A percentile compares a stretch with the other conserved stretches of the same genome.
These are phyloP conservation scores for Apus apus DNA, from an alignment of 2,113 vertebrate species.

Conservation along the genomic window DNA sequence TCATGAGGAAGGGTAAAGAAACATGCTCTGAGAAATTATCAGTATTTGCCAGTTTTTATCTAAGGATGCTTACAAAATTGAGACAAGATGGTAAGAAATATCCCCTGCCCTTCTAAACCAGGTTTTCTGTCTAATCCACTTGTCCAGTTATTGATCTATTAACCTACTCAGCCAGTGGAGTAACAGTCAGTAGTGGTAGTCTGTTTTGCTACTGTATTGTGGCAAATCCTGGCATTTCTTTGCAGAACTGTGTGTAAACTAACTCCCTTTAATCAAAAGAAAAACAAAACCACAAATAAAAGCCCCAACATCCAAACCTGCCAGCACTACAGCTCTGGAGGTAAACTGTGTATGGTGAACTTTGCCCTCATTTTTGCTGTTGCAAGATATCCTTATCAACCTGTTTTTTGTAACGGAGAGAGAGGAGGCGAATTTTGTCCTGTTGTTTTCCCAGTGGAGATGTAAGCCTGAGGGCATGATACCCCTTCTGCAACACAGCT, in stretches of 20 bases:
- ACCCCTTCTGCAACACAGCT: neutral
- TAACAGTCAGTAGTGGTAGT: neutral
- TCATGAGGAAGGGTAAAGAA: neutral
- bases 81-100: neutral
- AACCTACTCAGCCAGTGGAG: neutral
- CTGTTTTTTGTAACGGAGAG: neutral
- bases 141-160: neutral
- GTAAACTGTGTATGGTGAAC: neutral
- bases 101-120: neutral
- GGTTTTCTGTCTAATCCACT: neutral
- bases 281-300: neutral
- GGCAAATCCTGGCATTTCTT: neutral
- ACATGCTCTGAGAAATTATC: neutral
- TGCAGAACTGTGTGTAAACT: neutral
- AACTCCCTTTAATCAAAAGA: no score
- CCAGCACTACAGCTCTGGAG: neutral
- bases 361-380: neutral
- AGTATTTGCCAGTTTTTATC: neutral
- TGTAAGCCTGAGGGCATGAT: accelerated
- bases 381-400: neutral
- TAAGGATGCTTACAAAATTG: neutral
- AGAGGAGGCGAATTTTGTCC: neutral
- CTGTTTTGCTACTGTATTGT: neutral
- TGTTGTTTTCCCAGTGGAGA: neutral
- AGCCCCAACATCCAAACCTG: neutral